A percentile compares a stretch with the other conserved stretches of the same genome.
Evolutionary conservation across 2,797 vertebrate genomes (phyloP).

Genomic region (Kryptopterus vitreolus): DNA sequence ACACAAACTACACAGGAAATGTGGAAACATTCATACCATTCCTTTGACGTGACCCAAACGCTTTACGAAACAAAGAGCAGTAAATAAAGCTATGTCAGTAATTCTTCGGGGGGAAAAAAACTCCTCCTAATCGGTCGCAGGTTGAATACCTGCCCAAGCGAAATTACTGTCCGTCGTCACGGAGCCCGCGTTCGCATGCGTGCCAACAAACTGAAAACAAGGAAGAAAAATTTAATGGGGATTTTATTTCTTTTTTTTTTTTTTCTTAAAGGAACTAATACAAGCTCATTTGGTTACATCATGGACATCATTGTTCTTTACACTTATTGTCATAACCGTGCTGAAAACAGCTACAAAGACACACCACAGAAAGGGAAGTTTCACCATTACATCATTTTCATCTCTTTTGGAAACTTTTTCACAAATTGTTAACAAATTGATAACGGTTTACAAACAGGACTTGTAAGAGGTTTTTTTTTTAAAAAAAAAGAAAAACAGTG

Average conservation of each 20-base stretch:
- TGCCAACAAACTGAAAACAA: background rate
- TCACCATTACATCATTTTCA: slow-evolving; percentile 36
- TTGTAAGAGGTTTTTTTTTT: slow-evolving; percentile 60
- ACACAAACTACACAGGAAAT: background rate
- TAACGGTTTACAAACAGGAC: slow-evolving; percentile 43
- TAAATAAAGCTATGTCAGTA: background rate
- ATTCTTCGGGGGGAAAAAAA: background rate
- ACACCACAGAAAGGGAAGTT: slow-evolving; percentile 24
- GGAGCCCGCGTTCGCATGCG: background rate
- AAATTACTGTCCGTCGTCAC: background rate
- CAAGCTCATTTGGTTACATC: slow-evolving; percentile 79
- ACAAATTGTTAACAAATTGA: slow-evolving; percentile 44
- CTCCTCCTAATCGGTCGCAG: background rate
- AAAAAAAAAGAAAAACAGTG: slow-evolving; percentile 64
- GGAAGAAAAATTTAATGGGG: slow-evolving; percentile 52
- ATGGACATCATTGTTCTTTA: slow-evolving; percentile 68
- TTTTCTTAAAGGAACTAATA: slow-evolving; percentile 74
- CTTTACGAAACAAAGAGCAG: background rate
- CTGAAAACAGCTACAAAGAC: slow-evolving; percentile 67
- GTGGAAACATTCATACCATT: background rate
- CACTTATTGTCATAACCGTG: slow-evolving; percentile 71
- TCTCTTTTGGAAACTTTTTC: slow-evolving; percentile 49
- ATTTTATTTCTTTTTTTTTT: slow-evolving; percentile 76
- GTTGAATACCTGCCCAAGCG: background rate
- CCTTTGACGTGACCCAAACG: background rate